Evolutionary conservation across 2,888 invertebrate species (phyloP), one percentile per base, ranked within the genome.

Genomic region (Sarcophaga rosellei): DNA sequence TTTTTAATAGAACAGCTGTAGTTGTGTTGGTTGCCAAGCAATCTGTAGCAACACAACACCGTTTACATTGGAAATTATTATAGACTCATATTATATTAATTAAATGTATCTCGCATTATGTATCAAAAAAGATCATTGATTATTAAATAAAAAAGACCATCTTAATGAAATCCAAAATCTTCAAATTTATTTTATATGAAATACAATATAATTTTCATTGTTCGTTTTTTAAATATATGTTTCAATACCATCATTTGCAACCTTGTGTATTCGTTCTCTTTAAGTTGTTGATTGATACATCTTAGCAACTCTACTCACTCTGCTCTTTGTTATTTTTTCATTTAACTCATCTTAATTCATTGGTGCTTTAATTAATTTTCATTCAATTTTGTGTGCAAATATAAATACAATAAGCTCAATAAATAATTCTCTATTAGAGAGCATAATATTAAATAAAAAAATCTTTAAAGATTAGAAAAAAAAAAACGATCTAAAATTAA

Each of bases 401-500:
- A 69, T 15, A 57, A 15, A 47, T 35, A 35, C 0, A 53, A 17
- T 53, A 17, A 53, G 10, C 10, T 53, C 53, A 5, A 53, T 15
- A 12, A 5, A 53, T 53, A 12, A 53, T 53, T 15, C 35, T 10
- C 35, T 35, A 1, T 35, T 35, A 35, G 35, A 35, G 47, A 15
- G 15, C 15, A 15, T 47, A 47, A 47, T 47, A 15, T 35, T 35
- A 15, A 47, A 47, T 0, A 57, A 47, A n/a, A 21, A 35, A 15
- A 53, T 53, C 15, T 68, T 44, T 23, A 25, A 59, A 68, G 20
- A 65, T 20, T 75, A 70, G 53, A 20, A 79, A 73, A 57, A 25
- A 63, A 35, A 35, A 78, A 78, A 69, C 17, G 5, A 75, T 21
- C 65, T 92, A 93, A 93, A 91, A 93, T 93, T 93, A 90, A 91